These are phyloP conservation scores for Molossus alvarezi DNA, from an alignment of 2,797 vertebrate genomes.

Conservation along the genomic window DNA sequence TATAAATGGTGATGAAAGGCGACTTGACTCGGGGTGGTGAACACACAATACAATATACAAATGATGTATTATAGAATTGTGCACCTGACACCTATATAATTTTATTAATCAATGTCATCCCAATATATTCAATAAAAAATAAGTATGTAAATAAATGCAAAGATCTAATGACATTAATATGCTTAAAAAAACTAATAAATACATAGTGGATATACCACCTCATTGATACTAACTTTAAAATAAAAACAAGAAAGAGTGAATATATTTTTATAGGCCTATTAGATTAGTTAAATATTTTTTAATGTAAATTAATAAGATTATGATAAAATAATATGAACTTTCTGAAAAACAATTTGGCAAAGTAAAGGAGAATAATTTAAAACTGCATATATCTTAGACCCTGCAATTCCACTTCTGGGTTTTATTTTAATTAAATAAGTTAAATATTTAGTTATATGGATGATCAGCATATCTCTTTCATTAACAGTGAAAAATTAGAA, in stretches of 20 bases:
- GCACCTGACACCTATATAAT: background rate
- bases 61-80: too few species aligned
- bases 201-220: background rate
- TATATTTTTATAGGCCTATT: background rate
- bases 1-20: background rate
- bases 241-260: background rate
- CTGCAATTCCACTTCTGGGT: background rate
- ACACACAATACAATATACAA: background rate
- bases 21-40: background rate
- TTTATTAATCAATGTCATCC: background rate
- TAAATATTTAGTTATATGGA: slow-evolving; percentile 58
- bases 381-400: background rate
- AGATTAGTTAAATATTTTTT: background rate
- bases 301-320: background rate
- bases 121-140: background rate
- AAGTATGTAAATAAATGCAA: background rate
- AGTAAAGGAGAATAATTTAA: slow-evolving; percentile 27
- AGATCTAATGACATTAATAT: background rate
- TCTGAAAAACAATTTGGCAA: slow-evolving; percentile 46
- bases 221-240: slow-evolving; percentile 54
- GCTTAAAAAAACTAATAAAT: background rate
- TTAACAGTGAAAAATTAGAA: slow-evolving; percentile 45
- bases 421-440: slow-evolving; percentile 58
- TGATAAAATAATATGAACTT: background rate
- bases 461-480: background rate